A percentile compares a stretch with the other conserved stretches of the same genome.
Evolutionary conservation across 2,888 invertebrate species (phyloP).

Genomic region (Lobophora halterata): DNA sequence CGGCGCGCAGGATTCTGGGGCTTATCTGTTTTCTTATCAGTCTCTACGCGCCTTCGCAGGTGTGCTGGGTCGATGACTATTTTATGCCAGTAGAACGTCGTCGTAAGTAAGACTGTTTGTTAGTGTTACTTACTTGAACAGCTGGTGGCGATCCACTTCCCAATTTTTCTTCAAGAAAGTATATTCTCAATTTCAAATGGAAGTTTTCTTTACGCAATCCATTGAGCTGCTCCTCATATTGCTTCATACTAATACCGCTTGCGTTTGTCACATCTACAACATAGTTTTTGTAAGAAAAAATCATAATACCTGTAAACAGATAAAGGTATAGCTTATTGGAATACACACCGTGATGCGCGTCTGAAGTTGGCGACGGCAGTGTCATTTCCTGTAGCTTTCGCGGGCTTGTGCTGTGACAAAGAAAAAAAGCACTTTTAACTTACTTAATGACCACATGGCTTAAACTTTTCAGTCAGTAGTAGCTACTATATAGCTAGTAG

Average conservation of each 20-base stretch:
- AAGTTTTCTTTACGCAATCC: constrained; percentile 95
- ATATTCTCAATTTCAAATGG: constrained; percentile 93
- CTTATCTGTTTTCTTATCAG: too few species aligned
- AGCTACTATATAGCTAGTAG: too few species aligned
- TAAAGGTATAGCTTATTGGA: constrained; percentile 5
- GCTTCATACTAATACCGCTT: constrained; percentile 90
- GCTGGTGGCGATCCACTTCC: constrained; percentile 83
- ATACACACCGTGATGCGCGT: constrained; percentile 69
- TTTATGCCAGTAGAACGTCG: too few species aligned
- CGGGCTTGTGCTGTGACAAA: constrained; percentile 84
- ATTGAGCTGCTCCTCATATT: constrained; percentile 92
- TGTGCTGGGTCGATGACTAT: too few species aligned
- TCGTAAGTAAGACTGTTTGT: too few species aligned
- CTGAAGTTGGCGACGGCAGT: constrained; percentile 64
- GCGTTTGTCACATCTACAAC: constrained; percentile 60
- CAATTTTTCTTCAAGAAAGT: constrained; percentile 92
- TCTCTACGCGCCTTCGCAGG: too few species aligned
- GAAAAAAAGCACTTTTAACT: too few species aligned
- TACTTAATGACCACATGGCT: too few species aligned
- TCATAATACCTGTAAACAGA: too few species aligned
- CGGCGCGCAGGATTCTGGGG: too few species aligned
- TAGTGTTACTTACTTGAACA: constrained; percentile 86
- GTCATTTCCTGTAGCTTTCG: constrained; percentile 86
- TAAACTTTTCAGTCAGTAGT: too few species aligned
- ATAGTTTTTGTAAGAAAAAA: not conserved